phyloP scores from a whole-genome alignment of 2,797 vertebrate genomes.

The Hypotaenidia okinawae region DNA sequence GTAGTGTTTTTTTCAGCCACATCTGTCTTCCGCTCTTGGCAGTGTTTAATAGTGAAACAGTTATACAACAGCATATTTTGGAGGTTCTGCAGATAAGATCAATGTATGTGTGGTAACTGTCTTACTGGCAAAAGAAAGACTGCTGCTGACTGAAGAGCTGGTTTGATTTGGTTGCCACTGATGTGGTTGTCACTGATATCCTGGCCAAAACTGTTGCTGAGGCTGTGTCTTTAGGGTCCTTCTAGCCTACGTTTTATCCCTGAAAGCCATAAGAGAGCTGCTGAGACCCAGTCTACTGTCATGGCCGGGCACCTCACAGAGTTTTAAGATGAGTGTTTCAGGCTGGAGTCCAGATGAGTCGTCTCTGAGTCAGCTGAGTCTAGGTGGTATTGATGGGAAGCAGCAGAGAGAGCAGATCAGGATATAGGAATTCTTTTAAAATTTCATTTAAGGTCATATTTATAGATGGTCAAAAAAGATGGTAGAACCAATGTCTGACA shows the following conservation, averaged over 20 bases:
- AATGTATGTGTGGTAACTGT: background rate
- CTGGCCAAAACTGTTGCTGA: background rate
- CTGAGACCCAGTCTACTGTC: background rate
- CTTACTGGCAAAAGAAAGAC: background rate
- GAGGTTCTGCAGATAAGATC: background rate
- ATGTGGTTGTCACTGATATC: background rate
- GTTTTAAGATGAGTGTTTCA: background rate
- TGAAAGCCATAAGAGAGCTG: background rate
- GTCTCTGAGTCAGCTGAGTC: slow-evolving; percentile 9
- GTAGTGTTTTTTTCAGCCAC: background rate
- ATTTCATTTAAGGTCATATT: background rate
- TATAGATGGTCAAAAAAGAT: background rate
- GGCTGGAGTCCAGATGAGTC: background rate
- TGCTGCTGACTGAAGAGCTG: background rate
- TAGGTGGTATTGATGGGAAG: background rate
- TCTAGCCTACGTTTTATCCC: background rate
- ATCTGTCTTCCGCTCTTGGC: background rate
- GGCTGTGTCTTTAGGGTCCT: background rate
- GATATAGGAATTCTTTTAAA: background rate
- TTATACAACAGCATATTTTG: background rate
- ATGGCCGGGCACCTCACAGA: accelerated
- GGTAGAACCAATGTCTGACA: background rate
- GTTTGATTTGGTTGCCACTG: background rate
- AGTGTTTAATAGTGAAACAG: background rate
- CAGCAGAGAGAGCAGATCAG: background rate